Conservation (phyloP, 2,888 invertebrate species). For the Seira ritae region DNA sequence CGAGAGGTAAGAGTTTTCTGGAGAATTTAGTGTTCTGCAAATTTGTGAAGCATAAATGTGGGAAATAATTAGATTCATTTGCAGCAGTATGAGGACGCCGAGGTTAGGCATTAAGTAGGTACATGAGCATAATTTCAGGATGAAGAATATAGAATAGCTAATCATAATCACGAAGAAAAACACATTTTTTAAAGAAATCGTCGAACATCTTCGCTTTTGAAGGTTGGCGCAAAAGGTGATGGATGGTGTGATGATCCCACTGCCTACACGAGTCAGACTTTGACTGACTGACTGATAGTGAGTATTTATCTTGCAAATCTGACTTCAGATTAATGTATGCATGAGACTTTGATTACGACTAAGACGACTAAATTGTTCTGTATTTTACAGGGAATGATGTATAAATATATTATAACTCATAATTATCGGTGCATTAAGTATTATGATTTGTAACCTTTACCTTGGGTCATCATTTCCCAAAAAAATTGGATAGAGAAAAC, state of each 20-base stretch:
- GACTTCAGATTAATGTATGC: too few relatives aligned
- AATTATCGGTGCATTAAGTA: not conserved
- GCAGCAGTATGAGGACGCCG: not conserved
- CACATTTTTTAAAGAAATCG: too few relatives aligned
- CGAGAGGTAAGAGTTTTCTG: not conserved
- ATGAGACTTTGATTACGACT: not conserved
- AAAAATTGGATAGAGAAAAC: not conserved
- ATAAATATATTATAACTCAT: too few relatives aligned
- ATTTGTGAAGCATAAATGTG: not conserved
- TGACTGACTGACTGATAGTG: too few relatives aligned
- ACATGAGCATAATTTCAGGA: not conserved
- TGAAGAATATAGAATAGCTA: not conserved
- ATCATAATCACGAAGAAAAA: not conserved
- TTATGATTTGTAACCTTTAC: conserved; percentile 39
- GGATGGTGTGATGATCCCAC: not conserved
- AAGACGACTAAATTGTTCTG: too few relatives aligned
- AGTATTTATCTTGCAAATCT: too few relatives aligned
- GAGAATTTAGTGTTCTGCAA: not conserved
- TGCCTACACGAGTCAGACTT: not conserved
- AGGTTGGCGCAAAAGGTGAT: not conserved
- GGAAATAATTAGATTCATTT: not conserved
- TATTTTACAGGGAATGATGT: not conserved
- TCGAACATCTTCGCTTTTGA: not conserved
- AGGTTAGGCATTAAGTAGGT: not conserved
- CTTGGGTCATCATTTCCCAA: conserved; percentile 30